These are phyloP conservation scores for Machaerirhynchus nigripectus DNA, from an alignment of 2,113 vertebrate genomes.

Conservation along the genomic window DNA sequence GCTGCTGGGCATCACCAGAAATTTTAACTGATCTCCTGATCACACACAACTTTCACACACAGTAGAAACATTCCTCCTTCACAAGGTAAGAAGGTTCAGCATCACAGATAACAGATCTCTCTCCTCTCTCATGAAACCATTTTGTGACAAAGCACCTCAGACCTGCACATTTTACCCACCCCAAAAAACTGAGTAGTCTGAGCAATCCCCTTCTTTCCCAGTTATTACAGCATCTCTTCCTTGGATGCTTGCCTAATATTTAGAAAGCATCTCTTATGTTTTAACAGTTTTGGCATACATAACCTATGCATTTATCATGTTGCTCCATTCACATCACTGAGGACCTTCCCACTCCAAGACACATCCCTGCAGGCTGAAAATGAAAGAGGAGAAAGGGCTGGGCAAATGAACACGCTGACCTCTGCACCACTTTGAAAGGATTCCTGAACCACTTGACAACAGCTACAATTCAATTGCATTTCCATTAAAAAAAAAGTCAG, in stretches of 20 bases:
- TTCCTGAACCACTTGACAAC: not conserved
- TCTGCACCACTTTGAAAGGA: not conserved
- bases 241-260: not conserved
- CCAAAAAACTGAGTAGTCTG: not conserved
- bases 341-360: not conserved
- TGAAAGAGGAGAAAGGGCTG: not conserved
- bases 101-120: not conserved
- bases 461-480: not conserved
- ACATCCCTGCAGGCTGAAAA: not conserved
- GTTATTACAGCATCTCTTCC: not conserved
- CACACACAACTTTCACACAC: not conserved
- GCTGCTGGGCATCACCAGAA: not conserved
- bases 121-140: not conserved
- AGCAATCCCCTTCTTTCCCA: not conserved
- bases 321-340: rapidly evolving
- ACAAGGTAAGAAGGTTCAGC: not conserved
- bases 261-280: not conserved
- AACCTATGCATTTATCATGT: not conserved
- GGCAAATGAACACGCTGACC: not conserved
- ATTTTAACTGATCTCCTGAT: not conserved
- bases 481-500: not conserved
- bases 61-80: not conserved
- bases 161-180: not conserved
- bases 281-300: not conserved
- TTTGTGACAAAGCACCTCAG: not conserved